These are phyloP conservation scores for Cyanoramphus novaezelandiae DNA, from an alignment of 2,113 vertebrate genomes.

Conservation along the genomic window DNA sequence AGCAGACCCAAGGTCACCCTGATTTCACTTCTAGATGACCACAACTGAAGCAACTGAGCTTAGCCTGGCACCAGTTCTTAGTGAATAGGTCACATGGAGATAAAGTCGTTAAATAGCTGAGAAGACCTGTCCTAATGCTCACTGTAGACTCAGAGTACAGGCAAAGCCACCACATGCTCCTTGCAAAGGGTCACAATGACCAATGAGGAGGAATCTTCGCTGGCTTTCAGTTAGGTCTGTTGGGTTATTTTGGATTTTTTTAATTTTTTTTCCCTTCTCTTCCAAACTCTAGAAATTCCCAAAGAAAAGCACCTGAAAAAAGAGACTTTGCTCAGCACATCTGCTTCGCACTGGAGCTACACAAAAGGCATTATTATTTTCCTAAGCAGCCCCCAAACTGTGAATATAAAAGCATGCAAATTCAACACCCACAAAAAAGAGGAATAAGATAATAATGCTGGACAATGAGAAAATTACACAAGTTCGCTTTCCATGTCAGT, in stretches of 20 bases:
- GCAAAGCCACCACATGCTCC: background rate
- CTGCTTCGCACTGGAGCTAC: background rate
- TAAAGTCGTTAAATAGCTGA: background rate
- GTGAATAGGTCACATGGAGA: background rate
- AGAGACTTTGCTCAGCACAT: background rate
- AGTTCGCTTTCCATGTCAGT: conserved; percentile 65
- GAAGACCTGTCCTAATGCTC: background rate
- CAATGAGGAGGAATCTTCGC: background rate
- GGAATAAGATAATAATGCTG: conserved; percentile 32
- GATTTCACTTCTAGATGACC: background rate
- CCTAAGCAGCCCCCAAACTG: conserved; percentile 49
- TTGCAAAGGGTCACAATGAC: background rate
- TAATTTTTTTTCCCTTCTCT: background rate
- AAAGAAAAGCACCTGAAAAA: background rate
- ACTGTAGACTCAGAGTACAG: background rate
- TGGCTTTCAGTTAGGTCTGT: background rate
- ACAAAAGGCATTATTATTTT: background rate
- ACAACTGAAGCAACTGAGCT: background rate
- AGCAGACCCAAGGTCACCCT: background rate
- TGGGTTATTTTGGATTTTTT: background rate
- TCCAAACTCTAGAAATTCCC: background rate
- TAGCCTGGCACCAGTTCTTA: background rate
- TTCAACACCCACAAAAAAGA: conserved; percentile 15
- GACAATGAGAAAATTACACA: conserved; percentile 58
- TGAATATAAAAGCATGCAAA: conserved; percentile 50